These are phyloP conservation scores for Polyploca ridens DNA, from an alignment of 2,888 invertebrate species.

Conservation along the genomic window DNA sequence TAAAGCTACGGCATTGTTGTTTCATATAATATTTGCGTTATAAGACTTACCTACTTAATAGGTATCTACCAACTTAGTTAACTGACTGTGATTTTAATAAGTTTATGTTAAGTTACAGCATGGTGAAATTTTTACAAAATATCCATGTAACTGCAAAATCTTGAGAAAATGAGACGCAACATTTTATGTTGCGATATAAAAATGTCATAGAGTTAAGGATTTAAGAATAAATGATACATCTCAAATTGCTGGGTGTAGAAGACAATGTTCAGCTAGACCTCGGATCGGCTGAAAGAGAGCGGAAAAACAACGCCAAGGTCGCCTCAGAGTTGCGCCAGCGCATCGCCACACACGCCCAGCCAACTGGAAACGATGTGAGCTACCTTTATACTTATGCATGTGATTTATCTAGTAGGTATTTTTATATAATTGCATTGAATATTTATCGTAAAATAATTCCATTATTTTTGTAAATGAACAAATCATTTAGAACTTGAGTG, in stretches of 20 bases:
- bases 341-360: slow-evolving; percentile 64
- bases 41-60: no score
- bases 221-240: background rate
- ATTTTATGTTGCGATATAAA: background rate
- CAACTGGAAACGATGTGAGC: slow-evolving; percentile 67
- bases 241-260: slow-evolving; percentile 32
- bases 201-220: background rate
- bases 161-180: no score
- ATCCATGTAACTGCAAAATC: no score
- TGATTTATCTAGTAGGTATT: slow-evolving; percentile 21
- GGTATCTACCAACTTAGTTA: no score
- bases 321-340: slow-evolving; percentile 46
- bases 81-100: no score
- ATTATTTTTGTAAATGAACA: background rate
- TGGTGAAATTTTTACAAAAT: no score
- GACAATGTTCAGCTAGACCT: slow-evolving; percentile 57
- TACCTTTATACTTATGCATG: slow-evolving; percentile 45
- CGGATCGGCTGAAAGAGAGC: slow-evolving; percentile 80
- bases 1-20: no score
- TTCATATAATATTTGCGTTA: no score
- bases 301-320: slow-evolving; percentile 82
- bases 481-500: background rate
- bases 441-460: background rate
- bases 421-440: slow-evolving; percentile 10
- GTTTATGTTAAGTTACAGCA: no score